Conservation (phyloP, 1,140 invertebrate species). For the Nymphalis io region DNA sequence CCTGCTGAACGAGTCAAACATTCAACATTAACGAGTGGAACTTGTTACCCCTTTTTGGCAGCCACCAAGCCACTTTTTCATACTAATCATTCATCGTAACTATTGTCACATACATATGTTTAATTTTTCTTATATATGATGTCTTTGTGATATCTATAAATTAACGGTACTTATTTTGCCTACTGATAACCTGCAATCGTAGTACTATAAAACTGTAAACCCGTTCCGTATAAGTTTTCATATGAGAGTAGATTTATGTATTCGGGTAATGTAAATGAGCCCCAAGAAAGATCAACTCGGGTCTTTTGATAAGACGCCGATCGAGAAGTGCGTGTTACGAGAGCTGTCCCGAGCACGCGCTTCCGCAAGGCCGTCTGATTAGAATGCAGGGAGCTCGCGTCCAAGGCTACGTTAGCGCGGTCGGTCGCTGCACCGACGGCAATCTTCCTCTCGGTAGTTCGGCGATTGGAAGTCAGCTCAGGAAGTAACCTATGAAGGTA, state of each 20-base stretch:
- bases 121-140: slow-evolving; percentile 1
- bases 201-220: background rate
- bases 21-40: slow-evolving; percentile 46
- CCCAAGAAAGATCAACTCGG: slow-evolving; percentile 30
- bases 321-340: slow-evolving; percentile 69
- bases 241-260: background rate
- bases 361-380: slow-evolving; percentile 78
- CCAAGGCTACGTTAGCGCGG: slow-evolving; percentile 71
- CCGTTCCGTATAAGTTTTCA: background rate
- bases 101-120: slow-evolving; percentile 32
- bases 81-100: slow-evolving; percentile 56
- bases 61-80: slow-evolving; percentile 45
- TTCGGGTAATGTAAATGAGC: background rate
- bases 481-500: slow-evolving; percentile 73
- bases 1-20: slow-evolving; percentile 38
- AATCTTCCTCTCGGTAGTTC: slow-evolving; percentile 66
- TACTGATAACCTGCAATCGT: background rate
- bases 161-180: background rate
- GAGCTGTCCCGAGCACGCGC: slow-evolving; percentile 65
- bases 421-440: slow-evolving; percentile 70
- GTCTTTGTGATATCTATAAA: background rate
- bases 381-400: slow-evolving; percentile 77
- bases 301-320: slow-evolving; percentile 36
- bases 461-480: slow-evolving; percentile 62
- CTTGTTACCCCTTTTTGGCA: slow-evolving; percentile 55